Conservation (phyloP, 2,888 invertebrate species). For the Amblyjoppa proteus region DNA sequence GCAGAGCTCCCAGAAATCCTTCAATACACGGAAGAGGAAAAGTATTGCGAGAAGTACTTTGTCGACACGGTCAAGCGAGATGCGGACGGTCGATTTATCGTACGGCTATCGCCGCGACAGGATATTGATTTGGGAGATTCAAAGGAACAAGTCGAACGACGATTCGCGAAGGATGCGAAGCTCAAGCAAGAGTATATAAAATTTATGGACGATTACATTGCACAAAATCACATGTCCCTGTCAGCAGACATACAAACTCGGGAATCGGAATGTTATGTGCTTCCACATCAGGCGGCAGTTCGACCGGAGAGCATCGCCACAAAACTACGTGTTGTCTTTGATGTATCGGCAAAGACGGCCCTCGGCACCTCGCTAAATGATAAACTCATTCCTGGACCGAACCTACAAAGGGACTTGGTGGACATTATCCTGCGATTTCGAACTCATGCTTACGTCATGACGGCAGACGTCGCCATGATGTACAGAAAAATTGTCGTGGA, state of each 20-base stretch:
- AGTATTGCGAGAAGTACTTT: conserved; percentile 52
- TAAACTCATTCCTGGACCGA: conserved; percentile 67
- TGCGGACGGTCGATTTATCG: conserved; percentile 56
- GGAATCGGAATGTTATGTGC: conserved; percentile 58
- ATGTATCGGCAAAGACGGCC: conserved; percentile 68
- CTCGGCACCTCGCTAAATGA: conserved; percentile 67
- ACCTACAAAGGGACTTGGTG: conserved; percentile 66
- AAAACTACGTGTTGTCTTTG: conserved; percentile 75
- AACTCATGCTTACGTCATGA: conserved; percentile 36
- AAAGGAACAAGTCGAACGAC: conserved; percentile 50
- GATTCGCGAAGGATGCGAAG: conserved; percentile 38
- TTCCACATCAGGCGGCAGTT: conserved; percentile 75
- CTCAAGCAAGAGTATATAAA: conserved; percentile 55
- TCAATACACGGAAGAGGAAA: conserved; percentile 43
- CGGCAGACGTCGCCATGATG: conserved; percentile 34
- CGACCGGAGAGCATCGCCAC: conserved; percentile 69
- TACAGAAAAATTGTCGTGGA: conserved; percentile 59
- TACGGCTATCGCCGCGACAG: conserved; percentile 57
- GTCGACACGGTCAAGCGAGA: conserved; percentile 43
- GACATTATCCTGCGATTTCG: conserved; percentile 68
- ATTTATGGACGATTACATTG: conserved; percentile 62
- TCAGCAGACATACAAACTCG: not conserved
- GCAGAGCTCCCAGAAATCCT: conserved; percentile 41
- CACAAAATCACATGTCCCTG: conserved; percentile 57
- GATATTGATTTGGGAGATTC: conserved; percentile 58